These are phyloP conservation scores for Dermatophagoides farinae DNA, from an alignment of 1,140 invertebrate species.

Conservation along the genomic window DNA sequence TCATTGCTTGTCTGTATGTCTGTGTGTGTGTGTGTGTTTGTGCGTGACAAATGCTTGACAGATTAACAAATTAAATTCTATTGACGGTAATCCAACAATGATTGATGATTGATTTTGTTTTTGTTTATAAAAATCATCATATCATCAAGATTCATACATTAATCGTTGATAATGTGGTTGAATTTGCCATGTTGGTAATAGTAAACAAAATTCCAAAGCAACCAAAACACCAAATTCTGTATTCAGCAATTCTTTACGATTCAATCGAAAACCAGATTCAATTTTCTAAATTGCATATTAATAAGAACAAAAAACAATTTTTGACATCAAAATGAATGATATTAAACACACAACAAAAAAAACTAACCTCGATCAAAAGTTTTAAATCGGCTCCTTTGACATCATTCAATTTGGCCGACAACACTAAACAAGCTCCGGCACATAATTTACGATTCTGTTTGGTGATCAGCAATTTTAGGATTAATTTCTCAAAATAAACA, in stretches of 20 bases:
- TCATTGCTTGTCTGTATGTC: neutral
- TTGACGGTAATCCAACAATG: no score
- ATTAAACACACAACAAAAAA: neutral
- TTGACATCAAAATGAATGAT: neutral
- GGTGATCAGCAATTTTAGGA: slow-evolving; percentile 67
- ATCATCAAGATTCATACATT: slow-evolving; percentile 5
- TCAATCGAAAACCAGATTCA: slow-evolving; percentile 37
- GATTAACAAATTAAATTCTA: no score
- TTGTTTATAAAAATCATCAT: no score
- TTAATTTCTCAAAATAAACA: slow-evolving; percentile 91
- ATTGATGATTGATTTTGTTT: no score
- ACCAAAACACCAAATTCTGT: slow-evolving; percentile 87
- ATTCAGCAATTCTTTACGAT: slow-evolving; percentile 66
- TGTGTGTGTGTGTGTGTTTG: no score
- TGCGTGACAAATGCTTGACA: no score
- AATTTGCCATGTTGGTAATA: slow-evolving; percentile 70
- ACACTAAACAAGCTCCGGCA: slow-evolving; percentile 73
- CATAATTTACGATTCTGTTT: slow-evolving; percentile 87
- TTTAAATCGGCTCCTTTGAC: slow-evolving; percentile 40
- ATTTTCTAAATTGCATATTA: slow-evolving; percentile 14
- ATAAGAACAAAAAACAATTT: neutral
- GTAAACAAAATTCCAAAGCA: slow-evolving; percentile 77
- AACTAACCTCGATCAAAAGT: slow-evolving; percentile 20
- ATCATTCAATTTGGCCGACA: slow-evolving; percentile 90
- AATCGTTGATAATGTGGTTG: slow-evolving; percentile 85